These are phyloP conservation scores for Melanotaenia boesemani DNA, from an alignment of 2,797 vertebrate genomes.

Conservation along the genomic window DNA sequence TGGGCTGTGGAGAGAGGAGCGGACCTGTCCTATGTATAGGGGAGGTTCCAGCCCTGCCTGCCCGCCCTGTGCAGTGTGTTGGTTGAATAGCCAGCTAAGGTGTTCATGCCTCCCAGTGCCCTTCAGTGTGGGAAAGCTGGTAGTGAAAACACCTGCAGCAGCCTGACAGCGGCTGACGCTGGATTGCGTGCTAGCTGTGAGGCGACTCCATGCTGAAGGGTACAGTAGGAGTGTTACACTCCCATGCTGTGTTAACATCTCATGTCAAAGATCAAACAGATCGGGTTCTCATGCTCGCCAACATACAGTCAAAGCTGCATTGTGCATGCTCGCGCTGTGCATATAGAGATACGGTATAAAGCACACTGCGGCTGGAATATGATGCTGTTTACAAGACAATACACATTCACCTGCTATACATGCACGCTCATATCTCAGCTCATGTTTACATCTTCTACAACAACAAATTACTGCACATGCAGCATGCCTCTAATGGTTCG, in stretches of 20 bases:
- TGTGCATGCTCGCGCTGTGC: conserved; percentile 28
- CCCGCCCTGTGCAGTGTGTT: conserved; percentile 70
- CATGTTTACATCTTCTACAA: conserved; percentile 31
- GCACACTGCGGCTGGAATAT: conserved; percentile 30
- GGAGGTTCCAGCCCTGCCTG: conserved; percentile 61
- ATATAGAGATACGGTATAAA: conserved; percentile 14
- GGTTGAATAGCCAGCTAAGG: conserved; percentile 82
- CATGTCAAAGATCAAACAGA: conserved; percentile 61
- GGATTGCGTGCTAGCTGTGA: conserved; percentile 77
- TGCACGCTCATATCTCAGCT: conserved; percentile 47
- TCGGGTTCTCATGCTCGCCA: conserved; percentile 47
- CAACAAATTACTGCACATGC: conserved; percentile 58
- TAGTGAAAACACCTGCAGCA: conserved; percentile 79
- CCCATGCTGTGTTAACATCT: conserved; percentile 57
- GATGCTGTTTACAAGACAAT: conserved; percentile 43
- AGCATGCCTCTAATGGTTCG: conserved; percentile 19
- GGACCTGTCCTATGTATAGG: conserved; percentile 78
- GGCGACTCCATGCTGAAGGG: conserved; percentile 60
- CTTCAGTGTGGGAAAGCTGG: conserved; percentile 82
- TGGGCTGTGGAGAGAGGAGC: conserved; percentile 72
- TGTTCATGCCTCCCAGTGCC: conserved; percentile 83
- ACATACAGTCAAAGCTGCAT: conserved; percentile 27
- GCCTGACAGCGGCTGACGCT: conserved; percentile 66
- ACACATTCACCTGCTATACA: conserved; percentile 36
- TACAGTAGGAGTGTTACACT: conserved; percentile 55